Conservation (phyloP, 2,113 vertebrate genomes). For the Azemiops feae region DNA sequence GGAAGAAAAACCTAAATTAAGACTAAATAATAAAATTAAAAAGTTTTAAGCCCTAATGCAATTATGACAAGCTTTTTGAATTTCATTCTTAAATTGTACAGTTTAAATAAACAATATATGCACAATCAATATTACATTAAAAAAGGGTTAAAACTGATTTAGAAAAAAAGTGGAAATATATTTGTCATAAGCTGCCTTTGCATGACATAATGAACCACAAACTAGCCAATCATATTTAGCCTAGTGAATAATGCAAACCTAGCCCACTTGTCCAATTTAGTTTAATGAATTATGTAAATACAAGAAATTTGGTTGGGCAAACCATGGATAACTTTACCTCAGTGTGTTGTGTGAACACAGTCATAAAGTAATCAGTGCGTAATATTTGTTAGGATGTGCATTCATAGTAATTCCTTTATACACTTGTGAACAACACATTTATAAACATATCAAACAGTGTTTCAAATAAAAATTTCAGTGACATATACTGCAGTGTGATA, state of each 20-base stretch:
- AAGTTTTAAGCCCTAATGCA: not conserved
- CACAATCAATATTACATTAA: conserved; percentile 40
- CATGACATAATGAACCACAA: not conserved
- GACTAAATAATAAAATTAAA: not conserved
- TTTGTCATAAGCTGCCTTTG: not conserved
- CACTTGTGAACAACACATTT: not conserved
- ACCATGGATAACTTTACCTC: not conserved
- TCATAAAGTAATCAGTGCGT: conserved; percentile 1
- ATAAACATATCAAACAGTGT: not conserved
- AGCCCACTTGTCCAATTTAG: not conserved
- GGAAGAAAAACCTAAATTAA: not conserved
- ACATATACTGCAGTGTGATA: not conserved
- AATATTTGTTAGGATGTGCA: not conserved
- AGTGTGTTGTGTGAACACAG: not conserved
- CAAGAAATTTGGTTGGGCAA: not conserved
- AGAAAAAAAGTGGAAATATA: conserved; percentile 43
- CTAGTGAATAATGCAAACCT: not conserved
- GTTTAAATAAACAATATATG: conserved; percentile 16
- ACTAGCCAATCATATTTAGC: not conserved
- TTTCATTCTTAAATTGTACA: not conserved
- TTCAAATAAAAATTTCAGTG: not conserved
- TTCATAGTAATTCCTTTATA: not conserved
- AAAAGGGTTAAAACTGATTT: conserved; percentile 54
- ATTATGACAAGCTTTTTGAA: not conserved
- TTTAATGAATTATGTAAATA: not conserved